Percentiles rank a stretch among this genome's conserved stretches.
Evolutionary conservation across 2,888 invertebrate species (phyloP).

Genomic region (Metallyticus violacea): DNA sequence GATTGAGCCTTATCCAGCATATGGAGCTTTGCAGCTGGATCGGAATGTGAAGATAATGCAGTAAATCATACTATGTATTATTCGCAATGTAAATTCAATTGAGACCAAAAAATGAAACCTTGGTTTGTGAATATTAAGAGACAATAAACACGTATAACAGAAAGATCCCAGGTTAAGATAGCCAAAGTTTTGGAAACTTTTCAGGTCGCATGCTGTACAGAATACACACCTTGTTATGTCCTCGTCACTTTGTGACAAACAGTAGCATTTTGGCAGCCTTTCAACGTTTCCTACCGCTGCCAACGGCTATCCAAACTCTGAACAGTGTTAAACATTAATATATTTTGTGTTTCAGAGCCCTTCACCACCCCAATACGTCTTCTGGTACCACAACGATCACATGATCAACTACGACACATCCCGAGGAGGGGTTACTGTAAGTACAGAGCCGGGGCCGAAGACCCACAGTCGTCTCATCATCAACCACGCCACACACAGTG

Average conservation of each 20-base stretch:
- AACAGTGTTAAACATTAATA: not conserved
- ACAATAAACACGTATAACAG: no score
- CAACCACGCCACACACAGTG: constrained; percentile 43
- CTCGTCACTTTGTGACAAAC: not conserved
- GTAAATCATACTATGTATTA: not conserved
- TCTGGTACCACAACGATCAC: constrained; percentile 50
- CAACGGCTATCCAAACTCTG: no score
- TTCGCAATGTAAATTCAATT: not conserved
- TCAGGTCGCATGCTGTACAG: not conserved
- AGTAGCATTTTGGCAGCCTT: not conserved
- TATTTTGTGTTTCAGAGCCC: constrained; percentile 41
- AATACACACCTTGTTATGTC: not conserved
- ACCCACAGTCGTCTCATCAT: constrained; percentile 46
- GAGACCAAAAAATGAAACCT: not conserved
- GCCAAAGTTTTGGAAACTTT: not conserved
- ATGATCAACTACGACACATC: constrained; percentile 49
- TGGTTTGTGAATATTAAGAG: no score
- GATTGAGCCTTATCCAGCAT: no score
- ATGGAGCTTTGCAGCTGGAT: not conserved
- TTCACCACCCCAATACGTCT: constrained; percentile 48
- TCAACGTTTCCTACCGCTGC: not conserved
- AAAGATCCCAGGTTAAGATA: not conserved
- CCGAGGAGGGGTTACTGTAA: constrained; percentile 45
- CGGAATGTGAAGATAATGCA: not conserved
- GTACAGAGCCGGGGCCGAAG: constrained; percentile 44